Conservation (phyloP, 2,797 vertebrate genomes). For the Betta splendens region DNA sequence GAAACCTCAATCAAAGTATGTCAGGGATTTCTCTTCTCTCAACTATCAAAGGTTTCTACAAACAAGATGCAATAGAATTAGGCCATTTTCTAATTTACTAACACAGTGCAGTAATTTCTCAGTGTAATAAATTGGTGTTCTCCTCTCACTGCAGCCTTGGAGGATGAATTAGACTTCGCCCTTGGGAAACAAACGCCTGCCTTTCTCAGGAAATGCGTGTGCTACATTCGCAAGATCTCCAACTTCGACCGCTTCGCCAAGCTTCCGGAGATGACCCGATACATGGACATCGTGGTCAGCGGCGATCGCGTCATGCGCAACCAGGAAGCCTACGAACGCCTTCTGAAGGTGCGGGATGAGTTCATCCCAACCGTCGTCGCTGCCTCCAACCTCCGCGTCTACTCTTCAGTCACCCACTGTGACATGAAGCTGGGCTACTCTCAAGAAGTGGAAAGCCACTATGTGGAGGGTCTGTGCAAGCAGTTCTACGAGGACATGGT, state of each 20-base stretch:
- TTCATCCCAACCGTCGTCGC: slow-evolving; percentile 97
- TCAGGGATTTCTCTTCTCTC: too few species aligned
- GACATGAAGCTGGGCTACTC: slow-evolving; percentile 99
- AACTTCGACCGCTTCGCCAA: slow-evolving; percentile 97
- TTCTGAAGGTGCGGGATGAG: slow-evolving; percentile 96
- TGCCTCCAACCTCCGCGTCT: slow-evolving; percentile 95
- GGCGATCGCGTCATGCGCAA: slow-evolving; percentile 89
- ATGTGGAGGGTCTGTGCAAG: slow-evolving; percentile 97
- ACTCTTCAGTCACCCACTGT: slow-evolving; percentile 97
- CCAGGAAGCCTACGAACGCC: slow-evolving; percentile 92
- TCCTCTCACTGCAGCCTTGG: slow-evolving; percentile 85
- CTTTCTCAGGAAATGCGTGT: slow-evolving; percentile 98
- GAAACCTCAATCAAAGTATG: slow-evolving; percentile 42
- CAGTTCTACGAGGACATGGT: slow-evolving; percentile 99
- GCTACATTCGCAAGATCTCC: slow-evolving; percentile 98
- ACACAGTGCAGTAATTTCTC: background rate
- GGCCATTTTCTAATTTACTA: background rate
- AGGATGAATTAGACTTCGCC: slow-evolving; percentile 98
- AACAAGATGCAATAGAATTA: background rate
- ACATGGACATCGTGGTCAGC: slow-evolving; percentile 91
- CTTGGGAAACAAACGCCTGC: slow-evolving; percentile 97
- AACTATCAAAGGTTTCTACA: slow-evolving; percentile 16
- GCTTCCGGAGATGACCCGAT: slow-evolving; percentile 93
- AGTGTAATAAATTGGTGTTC: background rate
- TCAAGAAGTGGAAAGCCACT: slow-evolving; percentile 95